Base-by-base conservation (phyloP, 2,888 invertebrate species). In the Agonopterix arenella region DNA sequence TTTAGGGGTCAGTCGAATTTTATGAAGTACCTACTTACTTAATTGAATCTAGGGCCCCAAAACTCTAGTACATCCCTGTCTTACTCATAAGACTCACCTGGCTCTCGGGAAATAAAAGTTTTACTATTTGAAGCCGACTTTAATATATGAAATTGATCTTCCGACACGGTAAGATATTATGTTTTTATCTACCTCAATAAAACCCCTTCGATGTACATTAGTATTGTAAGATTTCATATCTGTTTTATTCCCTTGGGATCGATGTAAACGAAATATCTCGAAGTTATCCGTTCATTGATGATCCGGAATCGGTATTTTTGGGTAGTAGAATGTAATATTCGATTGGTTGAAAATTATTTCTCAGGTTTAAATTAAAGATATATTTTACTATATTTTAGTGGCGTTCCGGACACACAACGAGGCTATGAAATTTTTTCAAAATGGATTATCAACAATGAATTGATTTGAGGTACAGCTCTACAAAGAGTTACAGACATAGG, bases 101-200 rank as follows among this genome's bases (percentile, higher is more conserved):
- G 56, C 75, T 65, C 72, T 49, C 55, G 78, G 76, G 73, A 77
- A 76, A 76, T 78, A 77, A 74, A 79, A 78, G 63, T 76, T 76
- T 78, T 73, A 75, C 68, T 68, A 70, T 71, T 72, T 62, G 61
- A 68, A 68, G 60, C 61, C 49, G 58, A 61, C 60, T 65, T 73
- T 78, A 70, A 76, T 76, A 75, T 71, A 66, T 67, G 62, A 58
- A 68, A 74, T 73, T 69, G 72, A 76, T 75, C 67, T 60, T 57
- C 55, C 55, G 48, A 48, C 46, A 43, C 37, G 44, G 45, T 52
- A 56, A 59, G 64, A 61, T 65, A 63, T 64, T 60, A 61, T 59
- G 53, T 55, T 70, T 71, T 72, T 67, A 73, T 69, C 66, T 68
- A 60, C 45, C 49, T 60, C 55, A 59, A 66, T 70, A 68, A 66